Conservation (phyloP, 2,113 vertebrate species). For the Struthio camelus region DNA sequence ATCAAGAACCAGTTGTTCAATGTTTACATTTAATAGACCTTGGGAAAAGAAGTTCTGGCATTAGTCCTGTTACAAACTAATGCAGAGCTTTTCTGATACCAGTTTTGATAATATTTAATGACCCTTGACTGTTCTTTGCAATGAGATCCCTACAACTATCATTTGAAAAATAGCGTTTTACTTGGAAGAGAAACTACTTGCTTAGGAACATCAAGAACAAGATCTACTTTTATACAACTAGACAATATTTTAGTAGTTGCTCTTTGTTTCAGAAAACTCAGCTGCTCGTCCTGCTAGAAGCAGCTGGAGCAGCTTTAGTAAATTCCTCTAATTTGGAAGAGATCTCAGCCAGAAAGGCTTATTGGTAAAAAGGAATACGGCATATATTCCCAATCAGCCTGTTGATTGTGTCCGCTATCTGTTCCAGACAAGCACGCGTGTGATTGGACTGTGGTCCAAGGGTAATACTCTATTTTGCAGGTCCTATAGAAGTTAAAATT, state of each 20-base stretch:
- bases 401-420: background rate
- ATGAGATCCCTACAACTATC: background rate
- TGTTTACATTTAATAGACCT: background rate
- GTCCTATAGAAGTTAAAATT: conserved; percentile 84
- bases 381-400: background rate
- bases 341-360: fast-evolving
- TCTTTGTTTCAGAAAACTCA: background rate
- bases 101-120: background rate
- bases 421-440: fast-evolving
- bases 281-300: background rate
- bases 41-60: background rate
- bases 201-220: background rate
- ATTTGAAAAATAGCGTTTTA: background rate
- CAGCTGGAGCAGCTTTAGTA: background rate
- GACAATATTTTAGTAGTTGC: background rate
- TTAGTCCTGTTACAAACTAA: background rate
- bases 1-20: background rate
- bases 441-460: background rate
- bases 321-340: background rate
- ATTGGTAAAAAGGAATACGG: background rate
- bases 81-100: background rate
- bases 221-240: background rate
- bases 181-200: background rate
- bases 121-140: background rate
- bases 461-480: conserved; percentile 62